Evolutionary conservation across 1,140 invertebrate genomes (phyloP), one percentile per base, ranked within the genome.

Genomic region (Drosophila takahashii): DNA sequence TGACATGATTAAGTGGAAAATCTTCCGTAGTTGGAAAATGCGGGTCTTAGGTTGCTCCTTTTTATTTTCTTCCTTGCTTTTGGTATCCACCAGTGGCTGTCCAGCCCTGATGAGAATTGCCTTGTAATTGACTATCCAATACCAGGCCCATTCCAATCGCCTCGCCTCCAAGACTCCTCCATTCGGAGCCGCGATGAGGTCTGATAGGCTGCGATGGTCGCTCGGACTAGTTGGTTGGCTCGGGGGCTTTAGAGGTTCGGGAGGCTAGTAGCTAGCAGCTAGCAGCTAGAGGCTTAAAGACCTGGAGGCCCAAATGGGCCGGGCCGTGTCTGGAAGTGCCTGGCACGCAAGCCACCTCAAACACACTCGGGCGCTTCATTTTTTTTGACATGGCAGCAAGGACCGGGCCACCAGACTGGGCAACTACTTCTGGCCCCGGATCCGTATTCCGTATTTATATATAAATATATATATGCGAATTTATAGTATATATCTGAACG

Each of bases 121-220:
- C 27, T 57, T 50, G 66, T 72, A 78, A 78, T 78, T 72, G 45
- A 72, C 54, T 59, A 65, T 59, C 51, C 65, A 51, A 16, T 42
- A 27, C 41, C 41, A 56, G 39, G 18, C 60, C 27, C 29, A 34
- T 4, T 32, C 27, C 15, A 7, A 18, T 41, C 41, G 16, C 32
- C 39, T 39, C 58, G 50, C 11, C 57, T 36, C 37, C 34, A 56
- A 27, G 34, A 29, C 64, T 50, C 22, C 22, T 56, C 73, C 65
- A 67, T 73, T 45, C 26, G 44, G 22, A 9, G 36, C 50, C 13
- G 11, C 26, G 54, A 66, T 73, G 70, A 18, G 62, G 77, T 64
- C 58, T 80, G 81, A 81, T 85, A 81, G 81, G 81, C 77, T 85
- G 64, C 39, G 69, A 59, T 77, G 87, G 89, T 89, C 84, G 83